Base-by-base conservation (phyloP, 2,888 invertebrate species). In the Candidula unifasciata region DNA sequence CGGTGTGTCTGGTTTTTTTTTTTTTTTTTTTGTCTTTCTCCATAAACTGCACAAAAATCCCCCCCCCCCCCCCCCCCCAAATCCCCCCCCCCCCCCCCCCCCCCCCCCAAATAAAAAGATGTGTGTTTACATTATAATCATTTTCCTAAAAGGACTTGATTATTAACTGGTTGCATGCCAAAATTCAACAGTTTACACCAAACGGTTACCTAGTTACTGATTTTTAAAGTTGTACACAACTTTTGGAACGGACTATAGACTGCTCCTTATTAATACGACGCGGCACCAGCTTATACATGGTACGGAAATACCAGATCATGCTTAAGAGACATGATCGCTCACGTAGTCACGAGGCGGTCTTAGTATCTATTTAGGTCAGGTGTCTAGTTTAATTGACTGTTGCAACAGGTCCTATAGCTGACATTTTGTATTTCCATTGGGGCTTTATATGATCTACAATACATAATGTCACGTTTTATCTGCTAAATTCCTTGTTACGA, bases 261-360 rank as follows among this genome's bases (percentile, higher is more conserved):
- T n/a, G n/a, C n/a, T n/a, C n/a, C n/a, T n/a, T n/a, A n/a, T n/a
- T n/a, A n/a, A n/a, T n/a, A n/a, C n/a, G n/a, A n/a, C n/a, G n/a
- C n/a, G n/a, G n/a, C n/a, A n/a, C 24, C 27, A 24, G 3, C 24
- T 10, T 64, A 27, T 16, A 64, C 1, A 16, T 13, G 6, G 18
- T 44, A 44, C 44, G 13, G 6, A 44, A 30, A 44, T 16, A 52
- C 74, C 24, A 74, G 74, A 74, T 27, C 74, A 54, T 54, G 74
- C 74, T 54, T 27, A 74, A 27, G 27, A 74, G 54, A 54, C 74
- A 74, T 54, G 74, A 74, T 74, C 54, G 54, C 52, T 52, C 33
- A 27, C 27, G 24, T 24, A n/a, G 74, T 74, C 74, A 74, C 74
- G 30, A 74, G 54, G 21, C 21, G 2, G 30, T 16, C n/a, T 30